These are phyloP conservation scores for Artemia sp. DNA, from an alignment of 2,888 invertebrate genomes.

Conservation along the genomic window DNA sequence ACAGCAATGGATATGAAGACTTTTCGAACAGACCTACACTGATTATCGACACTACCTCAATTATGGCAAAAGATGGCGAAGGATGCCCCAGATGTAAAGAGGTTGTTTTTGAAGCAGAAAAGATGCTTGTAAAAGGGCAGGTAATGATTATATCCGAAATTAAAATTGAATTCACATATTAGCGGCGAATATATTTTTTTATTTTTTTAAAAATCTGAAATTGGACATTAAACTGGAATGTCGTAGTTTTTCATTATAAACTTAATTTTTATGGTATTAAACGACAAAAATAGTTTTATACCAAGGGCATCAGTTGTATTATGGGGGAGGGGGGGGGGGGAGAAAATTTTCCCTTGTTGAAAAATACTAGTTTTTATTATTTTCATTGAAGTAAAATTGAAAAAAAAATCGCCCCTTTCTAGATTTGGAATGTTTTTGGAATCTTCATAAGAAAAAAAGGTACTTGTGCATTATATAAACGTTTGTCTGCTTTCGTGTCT, in stretches of 20 bases:
- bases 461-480: too few relatives aligned
- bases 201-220: not conserved
- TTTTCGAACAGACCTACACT: not conserved
- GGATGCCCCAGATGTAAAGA: constrained; percentile 76
- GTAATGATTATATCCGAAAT: constrained; percentile 27
- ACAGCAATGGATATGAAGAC: not conserved
- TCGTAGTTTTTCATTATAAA: not conserved
- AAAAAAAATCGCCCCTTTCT: too few relatives aligned
- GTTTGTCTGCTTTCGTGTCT: too few relatives aligned
- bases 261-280: not conserved
- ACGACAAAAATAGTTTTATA: not conserved
- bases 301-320: not conserved
- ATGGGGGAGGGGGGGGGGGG: not conserved
- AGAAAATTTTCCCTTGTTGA: too few relatives aligned
- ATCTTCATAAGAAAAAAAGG: too few relatives aligned
- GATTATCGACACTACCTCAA: constrained; percentile 36
- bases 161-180: too few relatives aligned
- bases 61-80: constrained; percentile 53
- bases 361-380: too few relatives aligned
- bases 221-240: not conserved
- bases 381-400: too few relatives aligned
- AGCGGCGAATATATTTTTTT: not conserved
- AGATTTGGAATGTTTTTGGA: too few relatives aligned
- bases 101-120: constrained; percentile 86
- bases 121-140: constrained; percentile 83